Evolutionary conservation across 2,797 vertebrate genomes (phyloP), one percentile per base, ranked within the genome.

Genomic region (Simalia tracyae): DNA sequence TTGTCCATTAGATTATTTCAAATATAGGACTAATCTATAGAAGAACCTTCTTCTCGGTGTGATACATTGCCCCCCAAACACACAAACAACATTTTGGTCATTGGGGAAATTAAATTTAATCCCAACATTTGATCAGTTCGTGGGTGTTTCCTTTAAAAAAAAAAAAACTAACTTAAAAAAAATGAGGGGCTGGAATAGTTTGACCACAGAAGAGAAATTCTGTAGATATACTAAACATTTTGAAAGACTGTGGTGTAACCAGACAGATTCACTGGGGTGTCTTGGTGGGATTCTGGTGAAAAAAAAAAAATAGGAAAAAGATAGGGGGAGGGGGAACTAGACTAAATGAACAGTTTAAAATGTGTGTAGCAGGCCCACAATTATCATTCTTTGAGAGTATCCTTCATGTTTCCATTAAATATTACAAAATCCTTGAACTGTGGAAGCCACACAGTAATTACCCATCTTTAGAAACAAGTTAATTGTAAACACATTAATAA

Each of bases 401-500:
- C n/a, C 89, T 92, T 93, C 90, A 90, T 90, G 68, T 87, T 93
- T 94, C 85, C 57, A 89, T 0, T 28, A 91, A 95, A 93, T 85
- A 91, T 86, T 86, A 90, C 90, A 93, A 92, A 92, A 93, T 91
- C 46, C 64, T 42, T 94, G 93, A 96, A 60, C 24, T 96, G 95
- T 91, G 5, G 91, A 64, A 95, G 22, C 2, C 64, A 93, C 87
- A 11, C 0, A 93, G 56, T 91, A 95, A 96, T 94, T 96, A 94
- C 60, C 95, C 57, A 3, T 91, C 87, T 93, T 50, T 50, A 92
- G 94, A 95, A 94, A 93, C 84, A 11, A 92, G 89, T 90, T 93
- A 92, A 72, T 89, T 93, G 24, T 28, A 92, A 95, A 90, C 91
- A 88, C 63, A 94, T 96, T 93, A 96, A 94, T 94, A 96, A 96